phyloP scores from a whole-genome alignment of 2,113 vertebrate genomes.

The Onychostoma macrolepis region DNA sequence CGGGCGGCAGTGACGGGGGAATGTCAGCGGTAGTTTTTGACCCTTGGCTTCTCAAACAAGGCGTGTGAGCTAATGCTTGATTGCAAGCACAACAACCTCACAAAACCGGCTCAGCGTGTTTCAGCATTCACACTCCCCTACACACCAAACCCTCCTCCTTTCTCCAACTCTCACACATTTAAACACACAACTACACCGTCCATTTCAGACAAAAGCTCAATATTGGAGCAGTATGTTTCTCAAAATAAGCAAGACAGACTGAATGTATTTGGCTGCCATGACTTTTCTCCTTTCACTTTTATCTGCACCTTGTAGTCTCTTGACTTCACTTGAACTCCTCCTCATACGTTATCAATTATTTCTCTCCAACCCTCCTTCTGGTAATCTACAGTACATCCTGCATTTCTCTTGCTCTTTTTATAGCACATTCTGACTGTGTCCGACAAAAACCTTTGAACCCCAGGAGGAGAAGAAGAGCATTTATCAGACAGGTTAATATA shows the following conservation, averaged over 20 bases:
- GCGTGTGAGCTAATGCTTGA: conserved; percentile 27
- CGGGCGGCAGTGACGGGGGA: conserved; percentile 59
- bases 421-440: background rate
- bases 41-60: conserved; percentile 64
- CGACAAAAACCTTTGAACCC: background rate
- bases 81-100: conserved; percentile 54
- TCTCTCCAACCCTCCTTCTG: background rate
- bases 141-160: background rate
- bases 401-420: background rate
- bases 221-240: background rate
- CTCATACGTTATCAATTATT: background rate
- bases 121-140: conserved; percentile 33
- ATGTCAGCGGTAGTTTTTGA: conserved; percentile 58
- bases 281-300: background rate
- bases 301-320: background rate
- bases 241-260: background rate
- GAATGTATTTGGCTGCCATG: background rate
- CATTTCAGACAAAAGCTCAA: background rate
- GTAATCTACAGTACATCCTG: background rate
- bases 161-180: background rate
- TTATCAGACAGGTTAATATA: background rate
- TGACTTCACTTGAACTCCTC: background rate
- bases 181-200: background rate
- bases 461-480: background rate
- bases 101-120: conserved; percentile 67